Conservation (phyloP, 1,140 invertebrate species). For the Drosophila lacteicornis region DNA sequence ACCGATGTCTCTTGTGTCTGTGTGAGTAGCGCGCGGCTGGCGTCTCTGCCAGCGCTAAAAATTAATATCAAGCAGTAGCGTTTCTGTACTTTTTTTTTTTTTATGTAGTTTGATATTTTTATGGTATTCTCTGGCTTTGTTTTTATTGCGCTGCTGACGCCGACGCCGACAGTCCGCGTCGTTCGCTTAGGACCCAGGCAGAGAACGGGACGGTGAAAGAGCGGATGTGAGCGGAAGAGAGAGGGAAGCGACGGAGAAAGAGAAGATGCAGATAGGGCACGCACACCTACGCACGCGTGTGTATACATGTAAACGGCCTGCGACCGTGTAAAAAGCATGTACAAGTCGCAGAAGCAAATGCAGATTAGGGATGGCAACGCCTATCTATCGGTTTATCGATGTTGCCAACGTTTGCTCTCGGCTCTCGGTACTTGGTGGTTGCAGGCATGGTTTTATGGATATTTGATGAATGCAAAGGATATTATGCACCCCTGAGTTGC, state of each 20-base stretch:
- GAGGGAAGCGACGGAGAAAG: conserved; percentile 10
- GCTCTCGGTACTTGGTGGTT: background rate
- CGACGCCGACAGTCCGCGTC: conserved; percentile 41
- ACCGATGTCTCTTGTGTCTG: conserved; percentile 16
- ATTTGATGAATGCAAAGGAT: conserved; percentile 2
- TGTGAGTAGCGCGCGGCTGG: conserved; percentile 23
- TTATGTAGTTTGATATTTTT: conserved; percentile 43
- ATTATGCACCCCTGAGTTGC: background rate
- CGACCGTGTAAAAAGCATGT: conserved; percentile 34
- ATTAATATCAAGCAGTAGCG: conserved; percentile 43
- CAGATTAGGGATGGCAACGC: conserved; percentile 39
- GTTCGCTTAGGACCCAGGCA: conserved; percentile 25
- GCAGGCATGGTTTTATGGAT: background rate
- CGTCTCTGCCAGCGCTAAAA: conserved; percentile 31
- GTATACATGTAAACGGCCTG: conserved; percentile 39
- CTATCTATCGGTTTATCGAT: conserved; percentile 34
- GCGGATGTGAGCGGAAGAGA: conserved; percentile 8
- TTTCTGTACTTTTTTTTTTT: conserved; percentile 42
- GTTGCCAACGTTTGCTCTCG: conserved; percentile 2
- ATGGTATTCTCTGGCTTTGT: conserved; percentile 46
- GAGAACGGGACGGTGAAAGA: conserved; percentile 10
- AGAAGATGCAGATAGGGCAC: conserved; percentile 38
- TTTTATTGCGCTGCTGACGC: conserved; percentile 45
- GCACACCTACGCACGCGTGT: conserved; percentile 47
- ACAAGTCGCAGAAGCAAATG: conserved; percentile 27